phyloP scores from a whole-genome alignment of 2,113 vertebrate genomes.

The Pipra filicauda region DNA sequence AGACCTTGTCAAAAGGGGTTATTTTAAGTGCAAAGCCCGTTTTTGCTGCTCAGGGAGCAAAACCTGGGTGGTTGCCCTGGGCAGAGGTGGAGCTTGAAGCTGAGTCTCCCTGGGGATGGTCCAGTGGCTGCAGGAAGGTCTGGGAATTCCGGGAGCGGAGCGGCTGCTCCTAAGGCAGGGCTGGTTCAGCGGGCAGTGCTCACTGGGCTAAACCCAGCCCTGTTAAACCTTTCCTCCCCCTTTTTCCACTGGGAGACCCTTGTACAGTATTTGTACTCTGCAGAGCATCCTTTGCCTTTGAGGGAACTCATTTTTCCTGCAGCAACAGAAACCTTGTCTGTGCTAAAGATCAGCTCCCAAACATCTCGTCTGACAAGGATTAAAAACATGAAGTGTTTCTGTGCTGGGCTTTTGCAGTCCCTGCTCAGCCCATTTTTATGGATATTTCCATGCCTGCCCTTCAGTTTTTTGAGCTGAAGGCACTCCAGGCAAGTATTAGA shows the following conservation, averaged over 20 bases:
- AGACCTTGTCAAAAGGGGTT: too few relatives aligned
- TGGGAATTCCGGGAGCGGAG: fast-evolving
- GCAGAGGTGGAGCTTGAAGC: neutral
- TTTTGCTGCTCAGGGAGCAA: neutral
- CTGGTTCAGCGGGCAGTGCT: fast-evolving
- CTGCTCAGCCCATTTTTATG: neutral
- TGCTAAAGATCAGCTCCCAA: neutral
- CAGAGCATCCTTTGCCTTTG: neutral
- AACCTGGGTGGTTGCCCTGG: neutral
- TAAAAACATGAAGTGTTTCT: neutral
- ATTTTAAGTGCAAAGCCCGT: fast-evolving
- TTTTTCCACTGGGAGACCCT: neutral
- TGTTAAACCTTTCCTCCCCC: neutral
- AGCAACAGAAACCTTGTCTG: neutral
- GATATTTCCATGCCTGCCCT: neutral
- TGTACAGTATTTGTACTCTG: neutral
- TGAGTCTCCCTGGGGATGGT: neutral
- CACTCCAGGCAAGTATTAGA: neutral
- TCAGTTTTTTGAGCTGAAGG: neutral
- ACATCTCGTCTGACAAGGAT: neutral
- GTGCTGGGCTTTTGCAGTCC: neutral
- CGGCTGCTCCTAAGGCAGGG: too few relatives aligned
- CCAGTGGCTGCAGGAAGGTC: fast-evolving
- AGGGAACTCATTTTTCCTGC: neutral
- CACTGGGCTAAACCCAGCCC: neutral